Base-by-base conservation (phyloP, 2,888 invertebrate genomes). In the Patella depressa region DNA sequence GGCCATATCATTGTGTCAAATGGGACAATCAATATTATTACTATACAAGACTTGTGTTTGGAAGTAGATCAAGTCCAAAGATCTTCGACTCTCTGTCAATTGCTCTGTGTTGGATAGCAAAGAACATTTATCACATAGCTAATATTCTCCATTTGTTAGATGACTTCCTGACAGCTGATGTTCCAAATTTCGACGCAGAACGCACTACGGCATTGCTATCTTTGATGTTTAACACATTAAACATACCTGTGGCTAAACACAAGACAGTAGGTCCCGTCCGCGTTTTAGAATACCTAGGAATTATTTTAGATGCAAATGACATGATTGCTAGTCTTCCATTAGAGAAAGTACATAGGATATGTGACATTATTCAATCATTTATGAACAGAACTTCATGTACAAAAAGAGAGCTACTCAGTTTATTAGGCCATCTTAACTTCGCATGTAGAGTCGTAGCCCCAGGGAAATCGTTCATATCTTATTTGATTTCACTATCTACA, bases 261-360 rank as follows among this genome's bases (percentile, higher is more conserved):
- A 81, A 84, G 57, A 79, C 80, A 14, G 53, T 69, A 17, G 83
- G 82, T 17, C 82, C 82, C 0, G 45, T 74, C 1, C 57, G 73
- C 2, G 15, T 19, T n/a, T 19, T 82, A n/a, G 79, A 79, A 69
- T 83, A 79, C 53, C 69, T 82, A 5, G 83, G 78, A 53, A 74
- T 82, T 34, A 78, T 80, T 54, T 54, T 83, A 11, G 83, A 84
- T 74, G 73, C 83, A 14, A 69, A 59, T 11, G 71, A 77, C 34
- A 79, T 82, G 73, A 57, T 77, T 69, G 80, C 80, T 9, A 71
- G 71, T 19, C 65, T 83, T 11, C 80, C 81, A 17, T 9, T 3
- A 1, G 79, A 81, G 17, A 81, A 83, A 73, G 19, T 78, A 3
- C 55, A 59, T 15, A 54, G 79, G 34, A 81, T 82, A 9, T 53